Base-by-base conservation (phyloP, 2,888 invertebrate species). In the Scrobipalpa costella region DNA sequence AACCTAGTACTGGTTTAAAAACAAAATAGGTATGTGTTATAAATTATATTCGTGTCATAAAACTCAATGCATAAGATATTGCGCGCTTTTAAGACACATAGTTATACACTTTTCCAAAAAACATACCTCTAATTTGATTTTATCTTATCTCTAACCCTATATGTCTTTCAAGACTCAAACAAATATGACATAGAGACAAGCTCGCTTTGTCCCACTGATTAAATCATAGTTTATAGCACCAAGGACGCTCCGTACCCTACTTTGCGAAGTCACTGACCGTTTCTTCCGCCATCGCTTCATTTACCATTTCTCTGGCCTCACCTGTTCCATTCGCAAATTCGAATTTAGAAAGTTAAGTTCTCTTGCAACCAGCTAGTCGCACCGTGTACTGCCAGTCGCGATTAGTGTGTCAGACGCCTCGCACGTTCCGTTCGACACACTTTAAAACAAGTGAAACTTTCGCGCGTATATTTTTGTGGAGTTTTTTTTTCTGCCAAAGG, bases 311-410 rank as follows among this genome's bases (percentile, higher is more conserved):
- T 60, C 61, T 44, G 40, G 40, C 59, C 33, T 69, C 79, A 77
- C 75, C 76, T 76, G 78, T 74, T 72, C 75, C 77, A 79, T 83
- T 84, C 80, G 87, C 85, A 72, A 85, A 86, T 84, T 81, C 80
- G 76, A 78, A 80, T 85, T 86, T 90, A 90, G 90, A 90, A 90
- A 90, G 90, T 88, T 81, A 81, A 80, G 80, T 83, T 86, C 85
- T 85, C 85, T 81, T 50, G 34, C 38, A 50, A 40, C 77, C 80
- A 71, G 76, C 66, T 21, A 80, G 80, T 78, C 80, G 79, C 36
- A 62, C 40, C 68, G 74, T 75, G 80, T 73, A 27, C 85, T 15
- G 55, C 34, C 55, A 87, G 89, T 90, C 77, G 81, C 77, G 75
- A 75, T 76, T 79, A 74, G 79, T 83, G 79, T 83, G 84, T 79